Base-by-base conservation (phyloP, 2,888 invertebrate species). In the Arenicola marina region DNA sequence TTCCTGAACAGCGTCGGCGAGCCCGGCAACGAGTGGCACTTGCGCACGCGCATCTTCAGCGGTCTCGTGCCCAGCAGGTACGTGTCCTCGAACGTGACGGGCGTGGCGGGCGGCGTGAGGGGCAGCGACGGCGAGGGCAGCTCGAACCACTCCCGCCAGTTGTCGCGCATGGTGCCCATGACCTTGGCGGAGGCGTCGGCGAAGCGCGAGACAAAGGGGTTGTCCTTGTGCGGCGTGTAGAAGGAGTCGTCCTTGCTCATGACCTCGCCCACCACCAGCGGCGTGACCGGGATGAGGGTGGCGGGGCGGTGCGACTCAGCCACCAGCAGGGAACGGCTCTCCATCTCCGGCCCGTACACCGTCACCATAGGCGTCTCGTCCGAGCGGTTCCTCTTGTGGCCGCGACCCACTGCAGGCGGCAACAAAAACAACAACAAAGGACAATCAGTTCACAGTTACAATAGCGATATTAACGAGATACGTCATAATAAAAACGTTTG, bases 191-290 rank as follows among this genome's bases (percentile, higher is more conserved):
- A 59, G 44, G 58, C 79, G 67, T 76, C 75, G 34, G 75, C 71
- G 62, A 76, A 79, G 4, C 67, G 69, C n/a, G 70, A 68, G 53
- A 74, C 70, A 63, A 76, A 75, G 32, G 71, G 72, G 31, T 78
- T 78, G 69, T 79, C 51, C 76, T 78, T 67, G 78, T 80, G 74
- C 21, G 83, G 83, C 11, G 74, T 74, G 69, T 84, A 84, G 66
- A 80, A 80, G n/a, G 78, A 78, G 68, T 84, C 84, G 56, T 80
- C 78, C 46, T 76, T 69, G 56, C 92, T 90, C 90, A 94, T 94
- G 66, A 91, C 90, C 84, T 92, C 91, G 56, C 92, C 92, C 7
- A 92, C 89, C 73, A 89, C 78, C 64, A 84, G 89, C 62, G 88
- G 87, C 60, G 89, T 87, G 44, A 86, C 87, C 81, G 90, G 86